Conservation (phyloP, 1,140 invertebrate genomes). For the Holcopasites calliopsidis region DNA sequence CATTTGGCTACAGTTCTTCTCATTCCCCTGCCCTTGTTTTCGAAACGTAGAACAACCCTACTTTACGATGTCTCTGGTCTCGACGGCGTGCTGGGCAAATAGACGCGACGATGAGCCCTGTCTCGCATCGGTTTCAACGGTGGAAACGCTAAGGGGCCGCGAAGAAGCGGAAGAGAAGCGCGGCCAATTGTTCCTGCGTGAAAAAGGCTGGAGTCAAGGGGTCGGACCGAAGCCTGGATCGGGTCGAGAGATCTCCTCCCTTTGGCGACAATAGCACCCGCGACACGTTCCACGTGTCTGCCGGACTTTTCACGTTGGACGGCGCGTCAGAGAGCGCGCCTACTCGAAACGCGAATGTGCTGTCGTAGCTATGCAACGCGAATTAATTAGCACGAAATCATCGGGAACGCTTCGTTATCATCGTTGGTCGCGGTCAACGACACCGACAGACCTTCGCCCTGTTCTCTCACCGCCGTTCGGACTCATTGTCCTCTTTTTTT, state of each 20-base stretch:
- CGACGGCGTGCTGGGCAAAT: background rate
- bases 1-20: no score
- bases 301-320: background rate
- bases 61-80: background rate
- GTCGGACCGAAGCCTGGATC: background rate
- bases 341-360: background rate
- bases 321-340: background rate
- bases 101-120: background rate
- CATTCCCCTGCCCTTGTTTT: background rate
- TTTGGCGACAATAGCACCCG: background rate
- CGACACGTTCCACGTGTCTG: constrained; percentile 10
- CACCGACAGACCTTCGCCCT: constrained; percentile 35
- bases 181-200: constrained; percentile 11
- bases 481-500: constrained; percentile 12
- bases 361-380: constrained; percentile 12
- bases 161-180: constrained; percentile 31
- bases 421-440: constrained; percentile 34
- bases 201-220: background rate
- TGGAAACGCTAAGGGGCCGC: background rate
- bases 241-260: constrained; percentile 16
- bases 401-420: constrained; percentile 36
- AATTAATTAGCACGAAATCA: constrained; percentile 42
- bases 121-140: background rate
- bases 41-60: background rate
- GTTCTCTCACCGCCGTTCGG: constrained; percentile 26